Percentiles rank a stretch among this genome's conserved stretches.
These are phyloP conservation scores for Zenarchopterus dispar DNA, from an alignment of 2,797 vertebrate species.

Conservation along the genomic window DNA sequence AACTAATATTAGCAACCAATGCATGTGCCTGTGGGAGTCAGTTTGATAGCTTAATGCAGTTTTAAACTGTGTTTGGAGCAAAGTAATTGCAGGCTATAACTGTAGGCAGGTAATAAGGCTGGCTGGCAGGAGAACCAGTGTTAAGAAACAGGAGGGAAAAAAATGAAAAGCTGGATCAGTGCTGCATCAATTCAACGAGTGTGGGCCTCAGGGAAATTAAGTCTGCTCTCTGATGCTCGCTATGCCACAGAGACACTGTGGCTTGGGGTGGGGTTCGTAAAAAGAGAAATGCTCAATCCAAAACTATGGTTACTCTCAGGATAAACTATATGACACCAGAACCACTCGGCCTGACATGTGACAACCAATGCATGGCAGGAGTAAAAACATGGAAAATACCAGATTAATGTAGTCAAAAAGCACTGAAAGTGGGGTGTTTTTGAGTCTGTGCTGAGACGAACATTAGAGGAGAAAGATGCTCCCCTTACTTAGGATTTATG, in stretches of 20 bases:
- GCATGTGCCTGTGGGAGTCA: constrained; percentile 40
- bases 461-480: constrained; percentile 35
- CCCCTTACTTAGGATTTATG: constrained; percentile 53
- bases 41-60: constrained; percentile 56
- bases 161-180: constrained; percentile 35
- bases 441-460: constrained; percentile 25
- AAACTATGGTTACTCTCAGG: constrained; percentile 43
- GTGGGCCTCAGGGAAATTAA: constrained; percentile 76
- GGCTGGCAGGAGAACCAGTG: constrained; percentile 48
- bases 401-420: constrained; percentile 44
- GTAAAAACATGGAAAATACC: constrained; percentile 38
- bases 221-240: constrained; percentile 51
- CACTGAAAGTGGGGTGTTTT: constrained; percentile 18
- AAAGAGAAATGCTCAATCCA: constrained; percentile 20
- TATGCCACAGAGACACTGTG: constrained; percentile 38
- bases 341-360: constrained; percentile 10
- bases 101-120: constrained; percentile 69
- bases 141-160: constrained; percentile 23
- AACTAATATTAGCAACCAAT: constrained; percentile 59
- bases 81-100: constrained; percentile 58
- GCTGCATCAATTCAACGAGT: constrained; percentile 45
- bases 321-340: constrained; percentile 50
- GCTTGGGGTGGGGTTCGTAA: constrained; percentile 3
- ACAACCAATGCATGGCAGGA: constrained; percentile 3
- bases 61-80: constrained; percentile 64